Evolutionary conservation across 2,113 vertebrate genomes (phyloP), one percentile per base, ranked within the genome.

Genomic region (Arenaria interpres): DNA sequence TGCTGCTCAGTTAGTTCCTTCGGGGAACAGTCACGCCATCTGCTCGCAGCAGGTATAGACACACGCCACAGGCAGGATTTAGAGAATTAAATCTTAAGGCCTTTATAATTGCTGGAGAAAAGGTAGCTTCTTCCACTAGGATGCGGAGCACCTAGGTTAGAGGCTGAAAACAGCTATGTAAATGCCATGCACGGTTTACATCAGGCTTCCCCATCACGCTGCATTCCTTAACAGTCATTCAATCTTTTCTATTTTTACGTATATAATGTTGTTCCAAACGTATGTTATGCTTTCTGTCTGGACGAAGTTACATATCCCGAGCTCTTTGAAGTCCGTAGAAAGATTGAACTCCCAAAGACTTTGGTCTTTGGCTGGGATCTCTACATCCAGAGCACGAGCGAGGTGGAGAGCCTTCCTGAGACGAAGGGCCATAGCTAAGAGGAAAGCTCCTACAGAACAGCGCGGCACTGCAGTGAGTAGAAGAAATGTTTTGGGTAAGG

Each of bases 401-500:
- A 78, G 73, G 39, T 93, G 6, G 1, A 69, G 80, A 95, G 73
- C 60, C 66, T 96, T 94, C 69, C 69, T 54, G 66, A 91, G 69
- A 69, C 0, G 0, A 90, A 93, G 86, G 53, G 73, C 9, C 12
- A 28, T 51, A 80, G 83, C 94, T 60, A 17, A 30, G 60, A 46
- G 88, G 39, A 77, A 71, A 79, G 53, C 80, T 92, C n/a, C 84
- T 91, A 3, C 59, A 66, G 71, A 79, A 28, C 37, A 88, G 80
- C 76, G 3, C 66, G 81, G 64, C 69, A 25, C 43, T 71, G 56
- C 72, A 84, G 83, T n/a, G 24, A 93, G 79, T 5, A 85, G 66
- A 79, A 92, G 87, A 92, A 96, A 81, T 84, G 43, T 90, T 95
- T 89, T 92, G 93, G 79, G 92, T 88, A 93, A 94, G 79, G 76